phyloP scores from a whole-genome alignment of 2,797 vertebrate genomes.

The Melanotaenia trifasciata region DNA sequence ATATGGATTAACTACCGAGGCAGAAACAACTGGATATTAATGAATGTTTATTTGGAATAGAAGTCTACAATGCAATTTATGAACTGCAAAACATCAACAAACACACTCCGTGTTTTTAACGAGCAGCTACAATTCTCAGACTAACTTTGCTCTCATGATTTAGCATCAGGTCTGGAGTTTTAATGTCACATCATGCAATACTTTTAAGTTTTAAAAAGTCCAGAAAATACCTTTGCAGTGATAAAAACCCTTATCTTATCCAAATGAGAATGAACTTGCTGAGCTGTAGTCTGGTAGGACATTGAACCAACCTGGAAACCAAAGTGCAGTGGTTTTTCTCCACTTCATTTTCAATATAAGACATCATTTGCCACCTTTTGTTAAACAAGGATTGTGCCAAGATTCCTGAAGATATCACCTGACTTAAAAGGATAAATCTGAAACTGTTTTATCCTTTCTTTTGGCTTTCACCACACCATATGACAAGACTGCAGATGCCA shows the following conservation, averaged over 20 bases:
- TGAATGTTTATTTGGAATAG: conserved; percentile 31
- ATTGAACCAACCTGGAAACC: too few relatives aligned
- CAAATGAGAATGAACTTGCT: too few relatives aligned
- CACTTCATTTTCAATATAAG: too few relatives aligned
- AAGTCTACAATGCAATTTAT: not conserved
- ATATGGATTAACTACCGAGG: not conserved
- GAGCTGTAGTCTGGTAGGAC: too few relatives aligned
- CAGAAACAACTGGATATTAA: not conserved
- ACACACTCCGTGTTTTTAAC: accelerated
- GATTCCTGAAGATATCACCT: too few relatives aligned
- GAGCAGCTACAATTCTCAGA: not conserved
- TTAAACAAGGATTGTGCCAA: too few relatives aligned
- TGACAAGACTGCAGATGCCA: not conserved
- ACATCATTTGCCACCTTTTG: not conserved
- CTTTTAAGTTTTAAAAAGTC: not conserved
- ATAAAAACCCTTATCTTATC: too few relatives aligned
- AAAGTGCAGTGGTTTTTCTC: too few relatives aligned
- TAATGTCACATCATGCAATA: not conserved
- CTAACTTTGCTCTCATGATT: not conserved
- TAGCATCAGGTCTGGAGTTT: not conserved
- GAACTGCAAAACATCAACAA: not conserved
- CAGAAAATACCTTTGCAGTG: too few relatives aligned
- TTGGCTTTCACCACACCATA: not conserved
- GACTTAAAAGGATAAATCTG: not conserved
- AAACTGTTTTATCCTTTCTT: not conserved